Percentiles rank a stretch among this genome's conserved stretches.
Evolutionary conservation across 2,797 vertebrate species (phyloP).

Genomic region (Hybognathus amarus): DNA sequence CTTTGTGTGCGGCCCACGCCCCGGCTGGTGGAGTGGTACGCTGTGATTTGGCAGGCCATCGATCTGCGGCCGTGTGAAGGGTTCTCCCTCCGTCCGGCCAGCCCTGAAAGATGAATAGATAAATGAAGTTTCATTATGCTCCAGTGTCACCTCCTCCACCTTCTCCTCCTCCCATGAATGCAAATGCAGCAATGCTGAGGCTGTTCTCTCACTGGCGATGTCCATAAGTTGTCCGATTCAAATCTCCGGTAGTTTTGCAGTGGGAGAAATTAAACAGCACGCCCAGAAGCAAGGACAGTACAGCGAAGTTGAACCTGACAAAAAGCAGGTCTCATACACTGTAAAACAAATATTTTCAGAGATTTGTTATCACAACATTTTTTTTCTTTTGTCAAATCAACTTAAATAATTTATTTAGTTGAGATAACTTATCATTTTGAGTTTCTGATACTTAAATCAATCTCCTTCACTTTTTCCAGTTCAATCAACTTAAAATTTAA

Average conservation of each 20-base stretch:
- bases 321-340: neutral
- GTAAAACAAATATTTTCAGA: too few species aligned
- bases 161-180: constrained; percentile 17
- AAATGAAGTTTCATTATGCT: constrained; percentile 60
- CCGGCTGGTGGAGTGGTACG: constrained; percentile 46
- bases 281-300: neutral
- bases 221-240: constrained; percentile 4
- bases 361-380: too few species aligned
- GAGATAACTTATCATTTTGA: too few species aligned
- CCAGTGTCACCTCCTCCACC: constrained; percentile 41
- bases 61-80: constrained; percentile 50
- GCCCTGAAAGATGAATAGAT: constrained; percentile 54
- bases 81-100: constrained; percentile 38
- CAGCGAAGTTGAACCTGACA: neutral
- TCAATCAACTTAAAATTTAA: too few species aligned
- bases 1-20: constrained; percentile 53
- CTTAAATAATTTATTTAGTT: too few species aligned
- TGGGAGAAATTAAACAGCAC: neutral
- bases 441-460: too few species aligned
- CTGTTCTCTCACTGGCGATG: neutral
- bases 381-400: too few species aligned
- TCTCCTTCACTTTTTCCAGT: too few species aligned
- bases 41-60: constrained; percentile 55
- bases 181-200: constrained; percentile 45
- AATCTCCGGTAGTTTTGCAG: neutral